A percentile compares a stretch with the other conserved stretches of the same genome.
phyloP scores from a whole-genome alignment of 1,140 invertebrate genomes.

The Polypedilum vanderplanki region DNA sequence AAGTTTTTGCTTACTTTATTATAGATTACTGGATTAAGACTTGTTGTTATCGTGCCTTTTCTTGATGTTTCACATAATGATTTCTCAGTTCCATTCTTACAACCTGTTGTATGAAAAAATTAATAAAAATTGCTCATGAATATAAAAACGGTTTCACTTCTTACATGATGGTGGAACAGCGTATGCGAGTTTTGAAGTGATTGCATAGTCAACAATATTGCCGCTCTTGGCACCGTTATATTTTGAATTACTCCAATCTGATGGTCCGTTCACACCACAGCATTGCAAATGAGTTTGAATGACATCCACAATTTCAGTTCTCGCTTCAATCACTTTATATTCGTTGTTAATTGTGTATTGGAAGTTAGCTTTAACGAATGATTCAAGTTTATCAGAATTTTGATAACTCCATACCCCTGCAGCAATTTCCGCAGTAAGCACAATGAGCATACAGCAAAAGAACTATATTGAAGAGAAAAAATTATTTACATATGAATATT shows the following conservation, averaged over 20 bases:
- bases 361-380: conserved; percentile 54
- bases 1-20: background rate
- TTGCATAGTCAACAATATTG: conserved; percentile 16
- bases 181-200: background rate
- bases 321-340: conserved; percentile 55
- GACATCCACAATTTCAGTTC: conserved; percentile 59
- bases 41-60: conserved; percentile 36
- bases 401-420: conserved; percentile 65
- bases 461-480: conserved; percentile 49
- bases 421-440: conserved; percentile 69
- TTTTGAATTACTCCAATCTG: conserved; percentile 61
- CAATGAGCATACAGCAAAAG: conserved; percentile 65
- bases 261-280: conserved; percentile 62
- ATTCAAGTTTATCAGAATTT: conserved; percentile 57
- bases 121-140: conserved; percentile 36
- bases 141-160: background rate
- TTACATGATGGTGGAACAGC: background rate
- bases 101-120: conserved; percentile 44
- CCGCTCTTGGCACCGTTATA: conserved; percentile 46
- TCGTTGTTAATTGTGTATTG: conserved; percentile 60
- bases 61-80: conserved; percentile 41
- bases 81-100: conserved; percentile 34
- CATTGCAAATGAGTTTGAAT: conserved; percentile 63
- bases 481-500: conserved; percentile 27
- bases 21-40: conserved; percentile 33